These are phyloP conservation scores for Diploscapter pachys DNA, from an alignment of 1,140 invertebrate species.

Conservation along the genomic window DNA sequence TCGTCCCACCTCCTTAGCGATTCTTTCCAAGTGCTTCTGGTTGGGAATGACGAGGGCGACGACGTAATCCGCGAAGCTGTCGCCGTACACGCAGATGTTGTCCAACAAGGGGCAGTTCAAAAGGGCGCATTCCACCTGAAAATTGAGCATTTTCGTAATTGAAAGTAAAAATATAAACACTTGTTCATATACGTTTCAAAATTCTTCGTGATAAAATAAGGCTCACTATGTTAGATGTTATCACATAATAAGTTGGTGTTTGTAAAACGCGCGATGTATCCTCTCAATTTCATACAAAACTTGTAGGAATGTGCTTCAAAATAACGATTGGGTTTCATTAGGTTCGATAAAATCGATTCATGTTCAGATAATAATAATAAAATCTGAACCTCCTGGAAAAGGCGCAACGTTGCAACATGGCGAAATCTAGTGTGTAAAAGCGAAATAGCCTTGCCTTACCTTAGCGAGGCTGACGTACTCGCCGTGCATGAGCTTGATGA, in stretches of 20 bases:
- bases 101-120: slow-evolving; percentile 90
- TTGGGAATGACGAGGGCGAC: slow-evolving; percentile 88
- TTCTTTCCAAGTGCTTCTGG: slow-evolving; percentile 60
- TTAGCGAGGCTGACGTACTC: slow-evolving; percentile 75
- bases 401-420: too few species aligned
- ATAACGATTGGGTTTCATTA: neutral
- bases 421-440: neutral
- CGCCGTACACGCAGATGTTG: slow-evolving; percentile 90
- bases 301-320: neutral
- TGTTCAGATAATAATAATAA: neutral
- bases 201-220: too few species aligned
- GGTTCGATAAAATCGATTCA: neutral
- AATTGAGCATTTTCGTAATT: neutral
- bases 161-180: too few species aligned
- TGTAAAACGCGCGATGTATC: neutral
- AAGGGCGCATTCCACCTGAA: slow-evolving; percentile 80
- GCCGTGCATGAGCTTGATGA: slow-evolving; percentile 92
- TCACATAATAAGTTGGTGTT: neutral
- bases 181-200: too few species aligned
- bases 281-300: too few species aligned
- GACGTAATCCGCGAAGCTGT: slow-evolving; percentile 76
- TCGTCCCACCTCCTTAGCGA: slow-evolving; percentile 54
- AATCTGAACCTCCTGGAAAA: too few species aligned
- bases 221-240: too few species aligned
- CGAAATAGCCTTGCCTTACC: neutral